phyloP scores from a whole-genome alignment of 2,113 vertebrate species.

The Scomber japonicus region DNA sequence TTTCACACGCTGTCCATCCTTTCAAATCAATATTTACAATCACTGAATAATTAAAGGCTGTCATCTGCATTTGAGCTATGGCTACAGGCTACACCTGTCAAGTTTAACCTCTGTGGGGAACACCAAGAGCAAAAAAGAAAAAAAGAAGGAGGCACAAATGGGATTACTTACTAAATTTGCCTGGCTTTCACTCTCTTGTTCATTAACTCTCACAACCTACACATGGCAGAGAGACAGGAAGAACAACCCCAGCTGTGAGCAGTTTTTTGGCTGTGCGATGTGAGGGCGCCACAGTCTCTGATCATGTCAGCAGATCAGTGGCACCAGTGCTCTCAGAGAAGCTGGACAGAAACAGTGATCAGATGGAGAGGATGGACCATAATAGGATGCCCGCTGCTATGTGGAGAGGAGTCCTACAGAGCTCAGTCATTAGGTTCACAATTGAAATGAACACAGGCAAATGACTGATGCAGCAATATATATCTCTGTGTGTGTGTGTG shows the following conservation, averaged over 20 bases:
- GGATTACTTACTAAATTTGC: slow-evolving; percentile 21
- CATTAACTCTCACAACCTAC: background rate
- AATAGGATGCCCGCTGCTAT: background rate
- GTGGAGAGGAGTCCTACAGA: slow-evolving; percentile 3
- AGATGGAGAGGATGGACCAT: slow-evolving; percentile 3
- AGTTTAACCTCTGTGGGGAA: background rate
- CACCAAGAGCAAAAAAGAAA: background rate
- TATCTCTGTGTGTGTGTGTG: too few species aligned
- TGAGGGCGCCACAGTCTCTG: slow-evolving; percentile 21
- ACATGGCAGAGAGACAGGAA: background rate
- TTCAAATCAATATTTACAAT: slow-evolving; percentile 48
- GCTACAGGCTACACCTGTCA: background rate
- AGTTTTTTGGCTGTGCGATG: background rate
- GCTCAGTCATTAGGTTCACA: slow-evolving; percentile 6
- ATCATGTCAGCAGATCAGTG: slow-evolving; percentile 43
- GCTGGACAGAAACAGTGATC: slow-evolving; percentile 14
- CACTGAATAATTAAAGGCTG: slow-evolving; percentile 23
- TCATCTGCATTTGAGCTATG: slow-evolving; percentile 20
- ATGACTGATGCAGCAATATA: background rate
- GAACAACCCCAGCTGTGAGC: background rate
- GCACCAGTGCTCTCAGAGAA: slow-evolving; percentile 12
- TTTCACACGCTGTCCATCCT: slow-evolving; percentile 35
- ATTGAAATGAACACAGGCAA: slow-evolving; percentile 2
- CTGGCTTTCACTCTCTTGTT: slow-evolving; percentile 4
- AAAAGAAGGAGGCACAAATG: background rate